Evolutionary conservation across 23 tunicate species (phyloP).

Genomic region (Ciona savignyi): DNA sequence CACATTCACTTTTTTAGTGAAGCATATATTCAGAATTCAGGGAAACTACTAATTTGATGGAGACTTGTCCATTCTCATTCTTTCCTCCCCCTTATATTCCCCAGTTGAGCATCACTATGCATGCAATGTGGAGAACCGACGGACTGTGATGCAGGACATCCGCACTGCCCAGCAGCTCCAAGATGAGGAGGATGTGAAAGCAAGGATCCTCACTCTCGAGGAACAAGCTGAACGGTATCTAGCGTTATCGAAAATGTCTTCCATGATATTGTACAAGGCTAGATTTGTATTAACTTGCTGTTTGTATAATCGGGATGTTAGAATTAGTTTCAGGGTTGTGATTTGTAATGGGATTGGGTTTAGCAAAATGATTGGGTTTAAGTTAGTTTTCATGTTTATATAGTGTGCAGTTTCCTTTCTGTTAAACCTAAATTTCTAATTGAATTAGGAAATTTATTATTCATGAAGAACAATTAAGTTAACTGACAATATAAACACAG

Average conservation of each 20-base stretch:
- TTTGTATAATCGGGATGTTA: too few species aligned
- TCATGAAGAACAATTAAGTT: not conserved
- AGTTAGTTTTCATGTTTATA: too few species aligned
- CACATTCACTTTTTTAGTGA: not conserved
- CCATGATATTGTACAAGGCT: too few species aligned
- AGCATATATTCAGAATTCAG: not conserved
- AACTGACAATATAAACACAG: not conserved
- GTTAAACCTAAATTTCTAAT: too few species aligned
- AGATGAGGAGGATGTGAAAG: conserved; percentile 75
- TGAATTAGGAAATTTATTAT: too few species aligned
- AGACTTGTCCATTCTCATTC: too few species aligned
- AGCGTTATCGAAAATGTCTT: not conserved
- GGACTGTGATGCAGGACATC: conserved; percentile 67
- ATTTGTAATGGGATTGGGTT: too few species aligned
- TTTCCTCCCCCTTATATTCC: too few species aligned
- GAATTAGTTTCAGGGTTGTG: too few species aligned
- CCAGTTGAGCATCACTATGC: conserved; percentile 74
- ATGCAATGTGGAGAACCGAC: conserved; percentile 44
- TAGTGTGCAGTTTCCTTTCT: too few species aligned
- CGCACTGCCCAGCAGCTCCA: conserved; percentile 53
- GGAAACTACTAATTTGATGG: too few species aligned
- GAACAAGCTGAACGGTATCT: conserved; percentile 66
- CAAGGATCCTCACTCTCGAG: conserved; percentile 59
- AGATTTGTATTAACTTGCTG: not conserved
- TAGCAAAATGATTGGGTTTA: too few species aligned